These are phyloP conservation scores for Amblyteles armatorius DNA, from an alignment of 2,888 invertebrate genomes.

Conservation along the genomic window DNA sequence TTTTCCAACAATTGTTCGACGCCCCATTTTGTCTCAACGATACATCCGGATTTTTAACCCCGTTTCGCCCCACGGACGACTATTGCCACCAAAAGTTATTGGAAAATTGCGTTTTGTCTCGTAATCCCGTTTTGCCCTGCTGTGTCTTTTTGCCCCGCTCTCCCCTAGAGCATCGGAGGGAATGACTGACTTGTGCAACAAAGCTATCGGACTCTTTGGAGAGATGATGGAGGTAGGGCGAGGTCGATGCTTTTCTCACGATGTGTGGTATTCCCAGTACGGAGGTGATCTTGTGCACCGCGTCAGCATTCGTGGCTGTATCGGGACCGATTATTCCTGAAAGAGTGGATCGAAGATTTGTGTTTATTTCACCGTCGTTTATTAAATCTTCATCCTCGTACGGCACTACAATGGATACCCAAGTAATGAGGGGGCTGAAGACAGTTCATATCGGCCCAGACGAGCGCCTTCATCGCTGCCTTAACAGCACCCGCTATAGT, in stretches of 20 bases:
- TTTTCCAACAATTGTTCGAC: too few relatives aligned
- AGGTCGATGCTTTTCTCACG: slow-evolving; percentile 74
- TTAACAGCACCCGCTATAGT: slow-evolving; percentile 80
- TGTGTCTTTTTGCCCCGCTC: too few relatives aligned
- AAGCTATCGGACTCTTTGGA: slow-evolving; percentile 78
- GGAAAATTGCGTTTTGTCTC: too few relatives aligned
- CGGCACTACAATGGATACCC: slow-evolving; percentile 73
- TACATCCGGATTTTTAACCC: too few relatives aligned
- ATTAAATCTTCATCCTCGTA: not conserved
- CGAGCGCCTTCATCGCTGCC: slow-evolving; percentile 83
- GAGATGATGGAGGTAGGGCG: slow-evolving; percentile 78
- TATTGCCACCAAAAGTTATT: too few relatives aligned
- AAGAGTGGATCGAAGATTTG: slow-evolving; percentile 34
- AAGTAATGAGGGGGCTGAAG: slow-evolving; percentile 82
- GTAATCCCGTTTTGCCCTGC: too few relatives aligned
- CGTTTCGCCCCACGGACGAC: too few relatives aligned
- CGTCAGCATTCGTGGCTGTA: slow-evolving; percentile 78
- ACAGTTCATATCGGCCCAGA: slow-evolving; percentile 82
- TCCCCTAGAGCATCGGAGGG: not conserved
- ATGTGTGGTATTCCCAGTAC: slow-evolving; percentile 82
- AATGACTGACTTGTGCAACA: slow-evolving; percentile 75
- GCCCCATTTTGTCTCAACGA: too few relatives aligned
- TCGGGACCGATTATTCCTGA: slow-evolving; percentile 84
- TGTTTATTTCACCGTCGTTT: not conserved
- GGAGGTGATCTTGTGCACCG: slow-evolving; percentile 82